A percentile compares a stretch with the other conserved stretches of the same genome.
These are phyloP conservation scores for Drosophila crucigera DNA, from an alignment of 2,888 invertebrate genomes.

Conservation along the genomic window DNA sequence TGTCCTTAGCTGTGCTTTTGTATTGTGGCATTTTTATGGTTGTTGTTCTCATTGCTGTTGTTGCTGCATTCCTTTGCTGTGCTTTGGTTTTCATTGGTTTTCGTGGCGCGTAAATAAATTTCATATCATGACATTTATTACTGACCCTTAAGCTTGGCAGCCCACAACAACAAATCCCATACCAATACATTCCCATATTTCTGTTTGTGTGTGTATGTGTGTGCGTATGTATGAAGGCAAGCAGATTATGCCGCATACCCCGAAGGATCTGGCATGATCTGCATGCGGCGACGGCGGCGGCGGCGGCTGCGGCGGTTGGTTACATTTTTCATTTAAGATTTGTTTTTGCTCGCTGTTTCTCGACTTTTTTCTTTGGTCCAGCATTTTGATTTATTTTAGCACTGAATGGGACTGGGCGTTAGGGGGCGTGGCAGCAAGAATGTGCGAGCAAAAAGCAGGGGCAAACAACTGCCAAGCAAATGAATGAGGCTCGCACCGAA, in stretches of 20 bases:
- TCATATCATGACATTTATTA: conserved; percentile 81
- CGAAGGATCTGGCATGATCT: conserved; percentile 47
- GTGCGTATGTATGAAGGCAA: conserved; percentile 47
- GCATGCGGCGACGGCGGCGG: conserved; percentile 41
- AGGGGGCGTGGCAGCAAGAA: conserved; percentile 23
- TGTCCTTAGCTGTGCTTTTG: conserved; percentile 53
- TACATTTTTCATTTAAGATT: conserved; percentile 81
- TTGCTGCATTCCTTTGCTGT: conserved; percentile 66
- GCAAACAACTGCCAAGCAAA: conserved; percentile 67
- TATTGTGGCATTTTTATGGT: conserved; percentile 49
- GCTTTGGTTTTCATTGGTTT: conserved; percentile 57
- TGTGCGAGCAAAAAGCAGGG: conserved; percentile 50
- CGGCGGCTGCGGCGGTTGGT: conserved; percentile 50
- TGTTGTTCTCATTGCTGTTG: conserved; percentile 37
- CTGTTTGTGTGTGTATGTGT: background rate
- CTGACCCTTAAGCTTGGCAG: conserved; percentile 74
- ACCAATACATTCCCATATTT: conserved; percentile 32
- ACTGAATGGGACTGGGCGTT: conserved; percentile 56
- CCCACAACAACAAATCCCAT: conserved; percentile 41
- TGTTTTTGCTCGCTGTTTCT: conserved; percentile 53
- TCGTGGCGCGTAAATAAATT: conserved; percentile 81
- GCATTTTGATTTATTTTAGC: conserved; percentile 77
- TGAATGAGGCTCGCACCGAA: conserved; percentile 54
- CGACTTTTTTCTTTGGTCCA: conserved; percentile 24
- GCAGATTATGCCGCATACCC: conserved; percentile 64